Evolutionary conservation across 2,113 vertebrate genomes (phyloP).

Genomic region (Engraulis encrasicolus): DNA sequence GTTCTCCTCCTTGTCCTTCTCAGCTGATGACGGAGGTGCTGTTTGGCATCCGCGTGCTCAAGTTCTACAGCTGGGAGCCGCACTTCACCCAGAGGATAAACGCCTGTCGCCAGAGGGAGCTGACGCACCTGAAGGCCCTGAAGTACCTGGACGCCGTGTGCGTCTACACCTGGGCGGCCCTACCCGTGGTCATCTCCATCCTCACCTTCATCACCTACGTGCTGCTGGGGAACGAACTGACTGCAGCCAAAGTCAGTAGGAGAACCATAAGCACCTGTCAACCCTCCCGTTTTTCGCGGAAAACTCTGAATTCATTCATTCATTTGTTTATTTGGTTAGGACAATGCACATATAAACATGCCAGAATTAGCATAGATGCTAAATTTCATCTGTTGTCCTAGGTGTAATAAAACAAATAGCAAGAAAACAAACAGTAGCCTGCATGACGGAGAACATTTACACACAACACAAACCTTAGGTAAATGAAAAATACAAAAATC

Average conservation of each 20-base stretch:
- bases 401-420: no score
- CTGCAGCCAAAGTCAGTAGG: slow-evolving; percentile 88
- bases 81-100: slow-evolving; percentile 80
- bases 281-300: no score
- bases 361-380: no score
- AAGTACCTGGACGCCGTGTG: slow-evolving; percentile 93
- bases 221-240: slow-evolving; percentile 88
- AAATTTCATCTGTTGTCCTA: no score
- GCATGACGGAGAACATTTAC: no score
- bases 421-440: no score
- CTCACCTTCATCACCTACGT: slow-evolving; percentile 91
- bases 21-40: slow-evolving; percentile 95
- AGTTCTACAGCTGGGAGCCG: slow-evolving; percentile 92
- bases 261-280: background rate
- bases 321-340: no score
- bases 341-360: no score
- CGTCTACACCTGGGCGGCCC: slow-evolving; percentile 93
- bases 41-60: slow-evolving; percentile 90
- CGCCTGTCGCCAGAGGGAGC: slow-evolving; percentile 77
- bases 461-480: no score
- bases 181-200: slow-evolving; percentile 92
- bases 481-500: no score
- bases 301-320: no score
- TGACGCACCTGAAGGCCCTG: slow-evolving; percentile 78
- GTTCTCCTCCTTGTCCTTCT: no score